Base-by-base conservation (phyloP, 2,113 vertebrate species). In the Vulpes lagopus region DNA sequence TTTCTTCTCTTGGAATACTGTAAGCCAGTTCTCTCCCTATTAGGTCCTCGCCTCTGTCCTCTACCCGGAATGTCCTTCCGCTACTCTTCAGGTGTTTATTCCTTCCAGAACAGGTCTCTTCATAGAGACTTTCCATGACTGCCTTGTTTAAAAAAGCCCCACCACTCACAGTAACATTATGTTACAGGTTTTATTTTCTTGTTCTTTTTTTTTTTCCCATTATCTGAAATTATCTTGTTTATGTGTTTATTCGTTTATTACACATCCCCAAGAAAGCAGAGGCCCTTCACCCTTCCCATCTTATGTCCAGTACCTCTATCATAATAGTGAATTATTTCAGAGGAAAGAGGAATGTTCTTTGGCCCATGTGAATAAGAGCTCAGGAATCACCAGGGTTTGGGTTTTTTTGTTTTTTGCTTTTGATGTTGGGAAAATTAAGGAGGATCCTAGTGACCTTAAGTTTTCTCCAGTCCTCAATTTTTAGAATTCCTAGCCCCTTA, bases 341-440 rank as follows among this genome's bases (percentile, higher is more conserved):
- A 94, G 19, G 16, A 89, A 38, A 35, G 11, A 67, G 59, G 15
- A 96, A 8, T 89, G 0, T 60, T 93, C 60, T 89, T 55, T 30
- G 43, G 32, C 53, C 55, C 53, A 14, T 15, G 43, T 88, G 35
- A 62, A 12, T 49, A 51, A 65, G 76, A 94, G 32, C 17, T 43
- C 60, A 76, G 71, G 73, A 53, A 87, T 17, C 32, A n/a, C 71
- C 38, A 57, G 71, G 62, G 69, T 89, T 93, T 83, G 15, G 32
- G 38, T 30, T 84, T 30, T 82, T 62, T 87, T 55, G 35, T 30
- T 43, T 49, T 67, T 9, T 71, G 43, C 43, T 43, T 43, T 43
- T 43, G 43, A 93, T 53, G 19, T 20, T 91, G 53, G 57, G 76
- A 85, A 92, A 93, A 87, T 65, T 83, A 82, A 87, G 57, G 32